These are phyloP conservation scores for Phasianus colchicus DNA, from an alignment of 2,113 vertebrate genomes.

Conservation along the genomic window DNA sequence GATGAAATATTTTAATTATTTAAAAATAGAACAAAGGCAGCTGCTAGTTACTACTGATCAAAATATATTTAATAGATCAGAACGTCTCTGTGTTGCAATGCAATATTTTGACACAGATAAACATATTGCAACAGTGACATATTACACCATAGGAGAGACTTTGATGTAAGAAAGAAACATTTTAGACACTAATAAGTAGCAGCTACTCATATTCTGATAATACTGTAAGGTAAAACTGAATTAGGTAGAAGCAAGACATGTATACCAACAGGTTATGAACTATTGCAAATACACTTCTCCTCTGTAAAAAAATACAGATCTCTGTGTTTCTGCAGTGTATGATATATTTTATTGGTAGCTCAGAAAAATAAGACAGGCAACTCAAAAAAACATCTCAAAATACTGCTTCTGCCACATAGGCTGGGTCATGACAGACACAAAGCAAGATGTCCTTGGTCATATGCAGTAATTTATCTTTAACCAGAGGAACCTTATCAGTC, in stretches of 20 bases:
- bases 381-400: background rate
- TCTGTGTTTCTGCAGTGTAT: accelerated
- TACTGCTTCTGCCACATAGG: background rate
- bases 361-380: background rate
- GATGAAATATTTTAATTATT: slow-evolving; percentile 49
- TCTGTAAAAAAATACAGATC: background rate
- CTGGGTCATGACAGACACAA: background rate
- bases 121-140: slow-evolving; percentile 53
- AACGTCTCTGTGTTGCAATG: slow-evolving; percentile 52
- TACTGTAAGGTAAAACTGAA: background rate
- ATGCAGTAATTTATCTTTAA: background rate
- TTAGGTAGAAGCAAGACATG: background rate
- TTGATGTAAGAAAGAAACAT: slow-evolving; percentile 18
- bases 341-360: background rate
- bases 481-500: background rate
- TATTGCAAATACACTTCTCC: background rate
- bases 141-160: slow-evolving; percentile 47
- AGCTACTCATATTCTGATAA: background rate
- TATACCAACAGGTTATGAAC: background rate
- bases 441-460: background rate
- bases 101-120: slow-evolving; percentile 42
- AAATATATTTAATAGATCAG: slow-evolving; percentile 41
- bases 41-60: slow-evolving; percentile 29
- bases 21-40: slow-evolving; percentile 64
- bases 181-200: background rate